phyloP scores from a whole-genome alignment of 2,888 invertebrate genomes.

The Agrypnus murinus region DNA sequence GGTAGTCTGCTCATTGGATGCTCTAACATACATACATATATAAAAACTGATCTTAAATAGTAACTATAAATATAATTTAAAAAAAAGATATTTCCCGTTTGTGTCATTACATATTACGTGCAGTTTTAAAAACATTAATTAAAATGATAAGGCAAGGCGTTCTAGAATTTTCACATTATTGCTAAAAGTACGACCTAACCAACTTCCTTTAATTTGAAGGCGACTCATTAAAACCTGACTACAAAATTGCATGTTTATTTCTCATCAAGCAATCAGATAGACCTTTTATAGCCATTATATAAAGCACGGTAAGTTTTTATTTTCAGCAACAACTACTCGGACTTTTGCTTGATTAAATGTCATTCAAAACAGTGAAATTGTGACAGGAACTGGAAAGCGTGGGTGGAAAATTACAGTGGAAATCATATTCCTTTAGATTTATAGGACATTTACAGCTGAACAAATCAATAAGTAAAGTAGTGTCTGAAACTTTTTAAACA shows the following conservation, averaged over 20 bases:
- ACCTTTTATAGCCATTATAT: slow-evolving; percentile 4
- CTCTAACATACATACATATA: no score
- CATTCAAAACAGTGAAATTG: slow-evolving; percentile 6
- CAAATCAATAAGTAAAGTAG: no score
- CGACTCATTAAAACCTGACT: no score
- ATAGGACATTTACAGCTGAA: no score
- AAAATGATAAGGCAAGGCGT: background rate
- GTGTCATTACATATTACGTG: background rate
- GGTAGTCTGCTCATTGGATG: no score
- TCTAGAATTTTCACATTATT: background rate
- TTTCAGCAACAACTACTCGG: background rate
- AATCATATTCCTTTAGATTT: no score
- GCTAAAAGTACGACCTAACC: background rate
- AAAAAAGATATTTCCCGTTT: no score
- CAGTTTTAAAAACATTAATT: background rate
- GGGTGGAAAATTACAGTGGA: slow-evolving; percentile 3
- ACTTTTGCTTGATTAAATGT: slow-evolving; percentile 22
- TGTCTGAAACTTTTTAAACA: no score
- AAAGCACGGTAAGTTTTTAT: slow-evolving; percentile 14
- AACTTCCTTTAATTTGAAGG: no score
- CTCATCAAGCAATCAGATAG: slow-evolving; percentile 18
- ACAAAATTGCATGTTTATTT: slow-evolving; percentile 3
- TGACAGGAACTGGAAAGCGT: background rate
- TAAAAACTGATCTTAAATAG: no score
- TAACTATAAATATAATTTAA: no score